phyloP scores from a whole-genome alignment of 2,113 vertebrate species.

The Paraplagusia blochii region DNA sequence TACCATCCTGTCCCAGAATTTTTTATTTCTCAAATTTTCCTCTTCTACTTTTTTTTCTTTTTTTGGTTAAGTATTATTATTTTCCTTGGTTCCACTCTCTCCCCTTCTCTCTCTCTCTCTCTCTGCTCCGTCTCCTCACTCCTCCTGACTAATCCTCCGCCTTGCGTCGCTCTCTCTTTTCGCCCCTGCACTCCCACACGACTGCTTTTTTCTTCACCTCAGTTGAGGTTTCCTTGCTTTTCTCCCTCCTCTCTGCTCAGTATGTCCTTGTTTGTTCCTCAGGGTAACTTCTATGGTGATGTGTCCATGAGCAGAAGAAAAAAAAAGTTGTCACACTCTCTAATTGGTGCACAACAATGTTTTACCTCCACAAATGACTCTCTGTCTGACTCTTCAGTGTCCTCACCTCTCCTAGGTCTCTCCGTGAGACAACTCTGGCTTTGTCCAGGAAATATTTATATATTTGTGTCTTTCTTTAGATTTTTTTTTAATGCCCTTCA shows the following conservation, averaged over 20 bases:
- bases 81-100: constrained; percentile 13
- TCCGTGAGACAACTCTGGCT: too few relatives aligned
- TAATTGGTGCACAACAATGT: constrained; percentile 29
- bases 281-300: constrained; percentile 46
- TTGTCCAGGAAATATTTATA: constrained; percentile 56
- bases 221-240: constrained; percentile 41
- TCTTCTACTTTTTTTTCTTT: constrained; percentile 9
- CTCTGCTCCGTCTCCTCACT: constrained; percentile 42
- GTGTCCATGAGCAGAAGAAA: constrained; percentile 57
- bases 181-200: constrained; percentile 48
- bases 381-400: not conserved
- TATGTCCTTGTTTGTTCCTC: constrained; percentile 27
- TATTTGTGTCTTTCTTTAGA: constrained; percentile 50
- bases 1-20: constrained; percentile 53
- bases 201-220: constrained; percentile 46
- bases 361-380: constrained; percentile 1
- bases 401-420: constrained; percentile 30
- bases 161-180: constrained; percentile 32
- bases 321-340: constrained; percentile 50
- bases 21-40: constrained; percentile 37
- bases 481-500: constrained; percentile 25
- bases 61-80: constrained; percentile 13
- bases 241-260: constrained; percentile 23
- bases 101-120: constrained; percentile 32
- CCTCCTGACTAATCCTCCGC: constrained; percentile 52